phyloP scores from a whole-genome alignment of 2,888 invertebrate species.

The Cremastinae sp. region DNA sequence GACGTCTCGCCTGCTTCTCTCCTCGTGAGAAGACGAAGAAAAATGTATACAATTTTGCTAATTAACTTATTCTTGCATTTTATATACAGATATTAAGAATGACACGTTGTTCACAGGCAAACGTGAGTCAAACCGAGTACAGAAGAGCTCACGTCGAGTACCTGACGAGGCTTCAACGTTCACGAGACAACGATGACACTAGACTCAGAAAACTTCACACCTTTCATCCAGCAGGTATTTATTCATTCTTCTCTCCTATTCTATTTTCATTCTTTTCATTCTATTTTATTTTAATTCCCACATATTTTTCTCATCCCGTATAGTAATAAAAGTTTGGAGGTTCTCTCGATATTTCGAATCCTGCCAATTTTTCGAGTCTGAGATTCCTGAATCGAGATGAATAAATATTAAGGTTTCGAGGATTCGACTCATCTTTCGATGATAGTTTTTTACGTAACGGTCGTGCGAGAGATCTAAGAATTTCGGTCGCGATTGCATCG shows the following conservation, averaged over 20 bases:
- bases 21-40: background rate
- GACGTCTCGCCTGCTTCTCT: conserved; percentile 5
- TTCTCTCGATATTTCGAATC: too few species aligned
- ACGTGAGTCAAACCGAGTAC: conserved; percentile 85
- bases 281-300: background rate
- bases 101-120: conserved; percentile 81
- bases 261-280: conserved; percentile 6
- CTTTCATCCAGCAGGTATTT: conserved; percentile 74
- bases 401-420: too few species aligned
- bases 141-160: conserved; percentile 84
- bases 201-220: conserved; percentile 74
- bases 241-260: conserved; percentile 20
- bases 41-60: conserved; percentile 45
- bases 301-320: too few species aligned
- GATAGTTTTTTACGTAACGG: too few species aligned
- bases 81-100: conserved; percentile 35
- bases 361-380: too few species aligned
- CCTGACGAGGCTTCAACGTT: conserved; percentile 77
- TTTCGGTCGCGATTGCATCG: conserved; percentile 35
- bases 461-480: background rate
- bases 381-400: too few species aligned
- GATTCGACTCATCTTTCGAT: too few species aligned
- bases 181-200: conserved; percentile 66
- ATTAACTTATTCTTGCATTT: conserved; percentile 43
- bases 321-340: too few species aligned